Percentiles rank a stretch among this genome's conserved stretches.
These are phyloP conservation scores for Callinectes sapidus DNA, from an alignment of 2,888 invertebrate genomes.

Conservation along the genomic window DNA sequence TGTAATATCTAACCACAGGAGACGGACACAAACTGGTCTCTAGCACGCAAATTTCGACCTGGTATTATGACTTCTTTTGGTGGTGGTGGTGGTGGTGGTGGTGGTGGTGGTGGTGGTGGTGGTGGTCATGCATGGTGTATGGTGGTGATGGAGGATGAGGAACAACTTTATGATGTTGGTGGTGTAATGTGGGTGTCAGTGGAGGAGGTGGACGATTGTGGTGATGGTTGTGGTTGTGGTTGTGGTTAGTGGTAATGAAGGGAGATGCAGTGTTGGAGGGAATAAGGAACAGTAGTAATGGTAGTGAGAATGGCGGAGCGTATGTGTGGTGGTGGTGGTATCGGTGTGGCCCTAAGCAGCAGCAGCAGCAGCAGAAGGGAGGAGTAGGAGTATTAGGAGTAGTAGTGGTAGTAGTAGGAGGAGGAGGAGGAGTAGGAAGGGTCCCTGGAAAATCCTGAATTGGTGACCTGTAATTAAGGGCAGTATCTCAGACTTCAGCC, in stretches of 20 bases:
- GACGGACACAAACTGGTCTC: not conserved
- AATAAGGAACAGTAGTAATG: not conserved
- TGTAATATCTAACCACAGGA: not conserved
- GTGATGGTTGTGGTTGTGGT: not conserved
- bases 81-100: not conserved
- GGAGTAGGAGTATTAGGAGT: too few species aligned
- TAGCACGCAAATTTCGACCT: not conserved
- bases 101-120: not conserved
- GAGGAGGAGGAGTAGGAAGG: not conserved
- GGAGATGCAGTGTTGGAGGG: not conserved
- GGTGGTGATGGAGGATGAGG: not conserved
- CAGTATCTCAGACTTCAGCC: conserved; percentile 20
- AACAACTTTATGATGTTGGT: not conserved
- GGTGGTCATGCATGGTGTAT: not conserved
- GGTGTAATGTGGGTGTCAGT: not conserved
- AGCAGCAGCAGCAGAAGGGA: not conserved
- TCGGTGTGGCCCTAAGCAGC: not conserved
- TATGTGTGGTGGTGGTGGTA: not conserved
- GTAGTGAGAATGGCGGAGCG: not conserved
- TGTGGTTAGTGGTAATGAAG: not conserved
- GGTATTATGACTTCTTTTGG: not conserved
- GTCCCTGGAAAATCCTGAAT: not conserved
- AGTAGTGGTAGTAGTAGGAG: too few species aligned
- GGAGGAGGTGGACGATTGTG: not conserved
- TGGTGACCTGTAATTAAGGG: conserved; percentile 18